Evolutionary conservation across 2,888 invertebrate species (phyloP), one percentile per base, ranked within the genome.

Genomic region (Cataglyphis livida): DNA sequence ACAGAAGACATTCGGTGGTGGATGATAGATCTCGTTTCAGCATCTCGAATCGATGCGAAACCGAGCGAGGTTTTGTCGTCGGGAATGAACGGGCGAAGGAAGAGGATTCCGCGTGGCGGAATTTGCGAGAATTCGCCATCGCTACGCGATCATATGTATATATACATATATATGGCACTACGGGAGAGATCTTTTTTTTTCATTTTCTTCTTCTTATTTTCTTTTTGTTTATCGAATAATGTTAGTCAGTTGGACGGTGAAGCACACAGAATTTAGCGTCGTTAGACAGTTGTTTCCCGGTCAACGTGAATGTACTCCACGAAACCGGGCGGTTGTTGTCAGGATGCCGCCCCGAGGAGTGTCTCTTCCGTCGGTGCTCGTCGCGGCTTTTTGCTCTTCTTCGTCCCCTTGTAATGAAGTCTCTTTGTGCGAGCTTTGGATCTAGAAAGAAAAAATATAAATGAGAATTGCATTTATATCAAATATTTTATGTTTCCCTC

Each of bases 291-390:
- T 95, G 98, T 98, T 96, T 98, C 98, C 95, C 98, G 97, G 95
- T 98, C 98, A 95, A 98, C 97, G 95, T 98, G 98, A 94, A 98
- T 98, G 95, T 97, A 98, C 95, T 98, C 98, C 96, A 98, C 98
- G 96, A 97, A 97, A 96, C 97, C 94, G 93, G 94, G 97, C 95
- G 96, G 96, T 95, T 97, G 97, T 93, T 98, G 98, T 98, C 98
- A 98, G 96, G 98, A 98, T 93, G 96, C 96, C 85, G 96, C 96
- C 93, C 96, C 97, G 91, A 96, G 95, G 83, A 97, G 95, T 91
- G 96, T 95, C 95, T 97, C 97, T 94, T 97, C 97, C 93, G 97
- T 96, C 91, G 97, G 95, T 88, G 96, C 96, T 81, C 96, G 95
- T 70, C 95, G 92, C 28, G 95, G 94, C 71, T 92, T 92, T 79